These are phyloP conservation scores for Epinotia nisella DNA, from an alignment of 2,888 invertebrate species.

Conservation along the genomic window DNA sequence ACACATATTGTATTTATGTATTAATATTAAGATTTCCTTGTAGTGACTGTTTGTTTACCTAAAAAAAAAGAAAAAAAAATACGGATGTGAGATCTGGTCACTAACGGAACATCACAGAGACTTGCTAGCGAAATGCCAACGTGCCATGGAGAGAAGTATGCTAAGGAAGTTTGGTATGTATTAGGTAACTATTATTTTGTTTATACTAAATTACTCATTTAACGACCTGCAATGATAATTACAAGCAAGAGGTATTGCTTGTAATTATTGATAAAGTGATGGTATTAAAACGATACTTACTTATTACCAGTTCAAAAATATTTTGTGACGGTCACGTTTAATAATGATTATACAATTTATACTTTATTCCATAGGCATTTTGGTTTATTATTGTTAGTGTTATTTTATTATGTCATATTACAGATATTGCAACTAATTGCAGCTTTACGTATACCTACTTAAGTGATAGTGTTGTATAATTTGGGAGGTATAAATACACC, in stretches of 20 bases:
- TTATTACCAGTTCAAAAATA: too few relatives aligned
- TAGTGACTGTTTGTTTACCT: too few relatives aligned
- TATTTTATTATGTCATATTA: too few relatives aligned
- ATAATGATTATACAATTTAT: background rate
- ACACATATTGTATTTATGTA: too few relatives aligned
- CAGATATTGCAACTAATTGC: background rate
- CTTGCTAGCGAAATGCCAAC: too few relatives aligned
- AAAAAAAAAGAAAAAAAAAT: too few relatives aligned
- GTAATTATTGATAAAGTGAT: background rate
- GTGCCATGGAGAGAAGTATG: too few relatives aligned
- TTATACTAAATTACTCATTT: background rate
- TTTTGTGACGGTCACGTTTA: background rate
- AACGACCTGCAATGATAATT: background rate
- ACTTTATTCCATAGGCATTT: background rate
- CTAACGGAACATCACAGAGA: too few relatives aligned
- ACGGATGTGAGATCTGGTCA: too few relatives aligned
- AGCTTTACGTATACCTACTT: background rate
- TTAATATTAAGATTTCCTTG: too few relatives aligned
- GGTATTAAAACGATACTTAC: too few relatives aligned
- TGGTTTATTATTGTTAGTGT: background rate
- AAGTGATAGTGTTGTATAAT: background rate
- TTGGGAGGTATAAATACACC: conserved; percentile 47
- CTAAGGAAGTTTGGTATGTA: background rate
- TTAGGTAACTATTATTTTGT: background rate
- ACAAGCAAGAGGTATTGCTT: too few relatives aligned